Percentiles rank a stretch among this genome's conserved stretches.
Conservation (phyloP, 2,113 vertebrate genomes). For the Catharus bicknelli region DNA sequence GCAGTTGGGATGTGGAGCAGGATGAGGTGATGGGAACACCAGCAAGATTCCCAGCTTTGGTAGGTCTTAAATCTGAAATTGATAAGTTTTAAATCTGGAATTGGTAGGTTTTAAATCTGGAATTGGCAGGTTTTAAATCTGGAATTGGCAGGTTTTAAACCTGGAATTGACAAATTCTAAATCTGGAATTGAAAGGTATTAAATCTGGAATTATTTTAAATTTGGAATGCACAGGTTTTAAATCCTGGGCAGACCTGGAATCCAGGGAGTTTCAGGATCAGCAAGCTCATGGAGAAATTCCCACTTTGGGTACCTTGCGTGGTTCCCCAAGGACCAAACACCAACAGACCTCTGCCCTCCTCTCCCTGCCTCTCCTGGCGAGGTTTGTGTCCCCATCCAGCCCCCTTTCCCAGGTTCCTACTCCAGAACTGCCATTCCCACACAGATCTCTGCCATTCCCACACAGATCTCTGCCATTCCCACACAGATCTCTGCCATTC, state of each 20-base stretch:
- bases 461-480: too few relatives aligned
- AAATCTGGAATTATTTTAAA: too few relatives aligned
- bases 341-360: neutral
- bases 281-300: rapidly evolving
- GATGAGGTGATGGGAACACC: neutral
- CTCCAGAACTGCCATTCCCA: neutral
- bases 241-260: neutral
- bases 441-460: neutral
- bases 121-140: too few relatives aligned
- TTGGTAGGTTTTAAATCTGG: neutral
- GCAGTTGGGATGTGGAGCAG: neutral
- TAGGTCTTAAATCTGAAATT: neutral
- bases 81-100: neutral
- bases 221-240: too few relatives aligned
- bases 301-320: rapidly evolving
- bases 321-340: neutral
- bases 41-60: neutral
- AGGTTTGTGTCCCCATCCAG: neutral
- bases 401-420: neutral
- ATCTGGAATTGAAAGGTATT: too few relatives aligned
- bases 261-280: neutral
- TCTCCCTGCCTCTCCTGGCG: neutral
- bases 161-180: too few relatives aligned
- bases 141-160: too few relatives aligned
- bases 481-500: too few relatives aligned